Conservation (phyloP, 2,888 invertebrate species). For the Morpho deidamia region DNA sequence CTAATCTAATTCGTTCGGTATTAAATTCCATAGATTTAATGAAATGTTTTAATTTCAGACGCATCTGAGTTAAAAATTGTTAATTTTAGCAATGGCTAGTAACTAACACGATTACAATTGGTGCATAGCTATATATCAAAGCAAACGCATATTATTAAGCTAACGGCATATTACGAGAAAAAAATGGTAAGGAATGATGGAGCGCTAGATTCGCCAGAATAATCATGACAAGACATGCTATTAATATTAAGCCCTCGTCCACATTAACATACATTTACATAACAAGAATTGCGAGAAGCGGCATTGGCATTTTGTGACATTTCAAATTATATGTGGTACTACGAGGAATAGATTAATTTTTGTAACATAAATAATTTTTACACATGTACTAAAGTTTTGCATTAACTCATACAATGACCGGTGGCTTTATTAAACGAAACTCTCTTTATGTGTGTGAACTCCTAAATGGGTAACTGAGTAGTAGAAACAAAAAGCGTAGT, state of each 20-base stretch:
- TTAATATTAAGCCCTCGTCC: slow-evolving; percentile 5
- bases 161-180: slow-evolving; percentile 5
- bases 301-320: slow-evolving; percentile 21
- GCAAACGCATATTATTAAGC: neutral
- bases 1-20: no score
- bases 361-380: neutral
- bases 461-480: no score
- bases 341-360: slow-evolving; percentile 6
- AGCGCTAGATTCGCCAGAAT: slow-evolving; percentile 3
- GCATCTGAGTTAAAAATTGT: no score
- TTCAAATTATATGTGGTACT: slow-evolving; percentile 10
- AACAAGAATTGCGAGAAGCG: slow-evolving; percentile 13
- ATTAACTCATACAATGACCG: no score
- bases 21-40: no score
- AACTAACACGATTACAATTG: neutral
- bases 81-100: no score
- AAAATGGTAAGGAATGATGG: neutral
- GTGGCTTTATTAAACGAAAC: no score
- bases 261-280: slow-evolving; percentile 14
- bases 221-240: slow-evolving; percentile 4
- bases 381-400: no score
- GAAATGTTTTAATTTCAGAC: no score
- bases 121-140: neutral
- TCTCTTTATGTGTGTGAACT: no score
- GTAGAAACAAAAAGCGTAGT: no score